Evolutionary conservation across 2,888 invertebrate genomes (phyloP).

Genomic region (Anthrax anthrax): DNA sequence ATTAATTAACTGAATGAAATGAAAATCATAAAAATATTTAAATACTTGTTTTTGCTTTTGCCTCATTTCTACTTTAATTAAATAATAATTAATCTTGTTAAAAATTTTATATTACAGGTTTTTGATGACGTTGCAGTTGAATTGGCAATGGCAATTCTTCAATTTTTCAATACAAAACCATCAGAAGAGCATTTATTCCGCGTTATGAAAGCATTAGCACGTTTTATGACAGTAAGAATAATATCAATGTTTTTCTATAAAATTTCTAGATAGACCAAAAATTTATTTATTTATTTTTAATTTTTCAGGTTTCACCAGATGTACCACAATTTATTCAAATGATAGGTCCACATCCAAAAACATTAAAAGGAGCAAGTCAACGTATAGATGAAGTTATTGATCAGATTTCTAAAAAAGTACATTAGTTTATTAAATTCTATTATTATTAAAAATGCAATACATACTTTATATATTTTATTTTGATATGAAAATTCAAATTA

Average conservation of each 20-base stretch:
- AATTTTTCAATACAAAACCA: conserved; percentile 70
- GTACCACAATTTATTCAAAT: conserved; percentile 80
- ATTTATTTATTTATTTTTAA: no score
- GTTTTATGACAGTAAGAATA: conserved; percentile 31
- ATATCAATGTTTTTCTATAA: background rate
- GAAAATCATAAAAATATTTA: no score
- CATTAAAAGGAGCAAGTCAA: conserved; percentile 65
- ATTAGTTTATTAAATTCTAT: conserved; percentile 25
- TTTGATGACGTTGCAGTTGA: conserved; percentile 90
- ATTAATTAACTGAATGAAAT: no score
- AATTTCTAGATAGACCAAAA: no score
- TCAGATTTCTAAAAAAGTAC: conserved; percentile 52
- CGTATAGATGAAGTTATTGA: conserved; percentile 71
- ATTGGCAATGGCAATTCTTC: conserved; percentile 77
- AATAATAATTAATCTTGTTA: no score
- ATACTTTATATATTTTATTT: no score
- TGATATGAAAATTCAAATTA: background rate
- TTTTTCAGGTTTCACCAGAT: conserved; percentile 63
- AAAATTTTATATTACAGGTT: no score
- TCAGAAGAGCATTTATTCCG: conserved; percentile 67
- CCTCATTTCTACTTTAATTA: no score
- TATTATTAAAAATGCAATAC: no score
- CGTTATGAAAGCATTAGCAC: conserved; percentile 60
- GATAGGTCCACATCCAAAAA: conserved; percentile 76
- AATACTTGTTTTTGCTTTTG: no score